Evolutionary conservation across 2,113 vertebrate genomes (phyloP), one percentile per base, ranked within the genome.

Genomic region (Cyanoramphus novaezelandiae): DNA sequence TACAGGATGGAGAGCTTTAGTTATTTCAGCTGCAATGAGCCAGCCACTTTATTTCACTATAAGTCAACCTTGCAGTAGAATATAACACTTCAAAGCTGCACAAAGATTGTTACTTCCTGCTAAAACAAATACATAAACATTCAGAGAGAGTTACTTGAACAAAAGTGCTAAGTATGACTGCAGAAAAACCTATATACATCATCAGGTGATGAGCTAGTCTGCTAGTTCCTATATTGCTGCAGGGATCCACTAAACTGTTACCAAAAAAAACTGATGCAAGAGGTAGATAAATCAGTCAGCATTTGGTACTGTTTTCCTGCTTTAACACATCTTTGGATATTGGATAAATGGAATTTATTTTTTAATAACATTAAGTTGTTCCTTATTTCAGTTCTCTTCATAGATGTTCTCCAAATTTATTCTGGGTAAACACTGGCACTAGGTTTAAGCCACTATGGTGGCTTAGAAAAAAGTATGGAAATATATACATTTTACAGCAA

Each of bases 401-500:
- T 4, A 43, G 21, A 21, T 31, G 9, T 0, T 68, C 29, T 79
- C 78, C 43, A 64, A 31, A 84, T 84, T 71, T 60, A 41, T 68
- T 20, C 24, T 20, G 23, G 29, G 17, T 69, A 57, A 68, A 68
- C 3, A 33, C 0, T 89, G 24, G 17, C 41, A 39, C 11, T 46
- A 25, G 2, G 4, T 6, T 47, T 69, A 88, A 82, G 44, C 16
- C 41, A 17, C 11, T 29, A 11, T 6, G 6, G 12, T 64, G 69
- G 16, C 7, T 92, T 67, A 79, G 18, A 85, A 41, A 21, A 76
- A 86, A 7, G 9, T 15, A 65, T 13, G 19, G 37, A 91, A 82
- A 37, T 10, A n/a, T 4, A 46, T 0, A 0, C 0, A 24, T 86
- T 63, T 71, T 82, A 44, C 9, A 44, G 7, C 6, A 67, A 46